A percentile compares a stretch with the other conserved stretches of the same genome.
Evolutionary conservation across 1,140 invertebrate species (phyloP).

Genomic region (Polyergus mexicanus): DNA sequence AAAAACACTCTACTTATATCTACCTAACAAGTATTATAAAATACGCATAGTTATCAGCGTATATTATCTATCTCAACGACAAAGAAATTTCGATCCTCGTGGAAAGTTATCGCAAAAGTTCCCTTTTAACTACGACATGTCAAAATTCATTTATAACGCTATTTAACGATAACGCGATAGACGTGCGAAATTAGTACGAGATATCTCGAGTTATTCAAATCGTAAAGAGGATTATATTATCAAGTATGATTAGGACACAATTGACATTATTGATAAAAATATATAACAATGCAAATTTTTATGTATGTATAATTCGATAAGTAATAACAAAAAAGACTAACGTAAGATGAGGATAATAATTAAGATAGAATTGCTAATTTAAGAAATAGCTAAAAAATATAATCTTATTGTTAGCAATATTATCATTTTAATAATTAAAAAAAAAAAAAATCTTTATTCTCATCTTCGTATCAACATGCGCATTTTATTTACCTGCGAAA

Average conservation of each 20-base stretch:
- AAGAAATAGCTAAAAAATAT: not conserved
- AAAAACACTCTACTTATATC: no score
- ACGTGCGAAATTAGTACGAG: not conserved
- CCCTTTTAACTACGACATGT: no score
- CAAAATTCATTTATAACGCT: not conserved
- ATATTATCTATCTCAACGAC: no score
- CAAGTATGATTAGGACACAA: not conserved
- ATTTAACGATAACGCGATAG: not conserved
- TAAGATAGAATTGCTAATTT: not conserved
- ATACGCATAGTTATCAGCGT: no score
- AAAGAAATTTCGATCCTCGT: no score
- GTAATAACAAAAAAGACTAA: not conserved
- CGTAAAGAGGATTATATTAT: not conserved
- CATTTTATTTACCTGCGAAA: slow-evolving; percentile 7
- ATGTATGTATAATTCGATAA: not conserved
- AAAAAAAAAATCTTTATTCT: not conserved
- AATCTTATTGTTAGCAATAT: not conserved
- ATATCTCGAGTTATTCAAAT: not conserved
- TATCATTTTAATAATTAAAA: not conserved
- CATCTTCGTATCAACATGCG: not conserved
- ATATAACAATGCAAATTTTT: not conserved
- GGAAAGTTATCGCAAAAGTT: no score
- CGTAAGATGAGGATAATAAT: no score
- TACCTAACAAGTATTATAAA: no score
- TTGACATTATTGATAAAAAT: not conserved